A percentile compares a stretch with the other conserved stretches of the same genome.
Conservation (phyloP, 2,888 invertebrate genomes). For the Orthosia gracilis region DNA sequence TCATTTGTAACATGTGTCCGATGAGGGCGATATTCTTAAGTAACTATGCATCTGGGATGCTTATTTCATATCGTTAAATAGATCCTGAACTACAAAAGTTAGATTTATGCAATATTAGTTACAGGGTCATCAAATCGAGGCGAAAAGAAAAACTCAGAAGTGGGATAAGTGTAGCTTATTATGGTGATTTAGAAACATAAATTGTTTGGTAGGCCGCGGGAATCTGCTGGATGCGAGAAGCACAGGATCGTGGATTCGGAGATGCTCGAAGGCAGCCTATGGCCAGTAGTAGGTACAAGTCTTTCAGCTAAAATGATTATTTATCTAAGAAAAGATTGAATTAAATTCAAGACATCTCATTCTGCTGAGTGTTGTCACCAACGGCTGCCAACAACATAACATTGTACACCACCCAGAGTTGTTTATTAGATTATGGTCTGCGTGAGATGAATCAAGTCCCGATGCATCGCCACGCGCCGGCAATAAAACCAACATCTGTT, state of each 20-base stretch:
- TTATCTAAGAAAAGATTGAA: not conserved
- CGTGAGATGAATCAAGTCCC: conserved; percentile 6
- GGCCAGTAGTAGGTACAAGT: no score
- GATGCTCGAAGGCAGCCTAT: no score
- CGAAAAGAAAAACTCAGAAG: no score
- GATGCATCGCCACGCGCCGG: conserved; percentile 29
- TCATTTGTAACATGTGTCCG: conserved; percentile 33
- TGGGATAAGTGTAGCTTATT: no score
- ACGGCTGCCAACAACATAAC: not conserved
- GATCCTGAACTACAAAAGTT: not conserved
- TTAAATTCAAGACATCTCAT: not conserved
- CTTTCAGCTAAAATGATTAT: no score
- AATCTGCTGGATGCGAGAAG: no score
- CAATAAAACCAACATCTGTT: conserved; percentile 38
- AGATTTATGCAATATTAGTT: not conserved
- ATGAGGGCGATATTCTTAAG: not conserved
- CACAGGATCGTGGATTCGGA: no score
- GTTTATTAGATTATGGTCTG: conserved; percentile 5
- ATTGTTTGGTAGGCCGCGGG: no score
- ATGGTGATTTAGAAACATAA: no score
- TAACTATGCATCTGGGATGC: conserved; percentile 2
- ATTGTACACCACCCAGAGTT: not conserved
- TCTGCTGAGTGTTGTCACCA: not conserved
- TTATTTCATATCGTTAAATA: not conserved
- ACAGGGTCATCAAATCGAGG: not conserved